Evolutionary conservation across 2,797 vertebrate genomes (phyloP).

Genomic region (Lateolabrax maculatus): DNA sequence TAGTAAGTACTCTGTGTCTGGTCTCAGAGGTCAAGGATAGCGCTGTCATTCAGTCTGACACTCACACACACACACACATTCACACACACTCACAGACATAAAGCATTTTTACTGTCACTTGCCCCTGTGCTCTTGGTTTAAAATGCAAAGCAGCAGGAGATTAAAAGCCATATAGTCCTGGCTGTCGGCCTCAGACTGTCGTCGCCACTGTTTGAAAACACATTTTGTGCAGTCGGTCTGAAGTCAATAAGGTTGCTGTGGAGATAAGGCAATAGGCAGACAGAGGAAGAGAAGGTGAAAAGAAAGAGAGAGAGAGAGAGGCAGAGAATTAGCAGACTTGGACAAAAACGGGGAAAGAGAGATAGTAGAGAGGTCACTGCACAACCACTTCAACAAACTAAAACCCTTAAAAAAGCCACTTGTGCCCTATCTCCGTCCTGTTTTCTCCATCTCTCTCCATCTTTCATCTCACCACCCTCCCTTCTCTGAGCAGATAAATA

Average conservation of each 20-base stretch:
- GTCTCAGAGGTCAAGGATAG: constrained; percentile 68
- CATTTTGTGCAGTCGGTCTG: constrained; percentile 66
- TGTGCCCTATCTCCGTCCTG: constrained; percentile 22
- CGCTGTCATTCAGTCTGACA: constrained; percentile 53
- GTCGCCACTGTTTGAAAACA: constrained; percentile 67
- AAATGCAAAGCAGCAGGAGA: constrained; percentile 73
- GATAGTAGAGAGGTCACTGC: constrained; percentile 42
- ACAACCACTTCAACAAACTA: constrained; percentile 52
- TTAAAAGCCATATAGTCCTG: constrained; percentile 60
- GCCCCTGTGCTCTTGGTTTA: constrained; percentile 60
- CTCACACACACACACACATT: background rate
- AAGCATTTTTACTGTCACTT: constrained; percentile 33
- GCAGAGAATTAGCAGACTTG: constrained; percentile 3
- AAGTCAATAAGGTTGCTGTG: constrained; percentile 69
- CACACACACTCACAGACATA: background rate
- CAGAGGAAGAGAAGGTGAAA: constrained; percentile 19
- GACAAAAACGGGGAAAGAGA: constrained; percentile 35
- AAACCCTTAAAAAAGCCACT: constrained; percentile 45
- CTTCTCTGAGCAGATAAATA: constrained; percentile 49
- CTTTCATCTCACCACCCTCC: background rate
- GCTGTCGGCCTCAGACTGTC: constrained; percentile 52
- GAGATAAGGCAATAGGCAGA: constrained; percentile 64
- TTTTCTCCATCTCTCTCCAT: constrained; percentile 12
- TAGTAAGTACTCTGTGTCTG: constrained; percentile 63
- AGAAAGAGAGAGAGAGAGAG: constrained; percentile 3